Base-by-base conservation (phyloP, 2,797 vertebrate species). In the Trachurus trachurus region DNA sequence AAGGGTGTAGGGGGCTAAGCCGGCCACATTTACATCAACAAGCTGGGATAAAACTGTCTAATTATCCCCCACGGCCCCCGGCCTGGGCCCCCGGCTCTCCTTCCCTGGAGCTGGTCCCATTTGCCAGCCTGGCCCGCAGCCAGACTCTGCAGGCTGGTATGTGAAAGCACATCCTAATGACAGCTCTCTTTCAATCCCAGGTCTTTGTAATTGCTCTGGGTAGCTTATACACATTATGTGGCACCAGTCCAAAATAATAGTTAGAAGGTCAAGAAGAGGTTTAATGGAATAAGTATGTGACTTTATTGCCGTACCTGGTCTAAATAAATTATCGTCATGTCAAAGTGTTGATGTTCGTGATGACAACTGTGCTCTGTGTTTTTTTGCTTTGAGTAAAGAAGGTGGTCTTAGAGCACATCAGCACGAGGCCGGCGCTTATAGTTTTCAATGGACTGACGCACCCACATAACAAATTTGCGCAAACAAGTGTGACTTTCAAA, bases 21-120 rank as follows among this genome's bases (percentile, higher is more conserved):
- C 88, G 86, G 96, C 95, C 97, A 96, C 97, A 98, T 98, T 98
- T 97, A 96, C 96, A 97, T 97, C 97, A 98, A 98, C 97, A 98
- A 97, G 96, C 96, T 92, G 80, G 84, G 95, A 96, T 97, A 96
- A 97, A 98, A 96, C 94, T 95, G 95, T 96, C 96, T 97, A 97
- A 99, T 99, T 98, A 98, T 97, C 96, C 97, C 95, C 95, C 92
- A 95, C 94, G 96, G 96, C 89, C 86, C 93, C 93, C 87, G 83
- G 83, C 93, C 92, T 89, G 95, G 96, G 96, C 94, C 93, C 94
- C 89, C 81, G 88, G 95, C 95, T 96, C 96, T 91, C 85, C 89
- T 94, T 88, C 84, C 93, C 92, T 34, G 31, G 89, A 90, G 88
- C 92, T 90, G 13, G 94, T 82, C 94, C 84, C 19, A 94, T 96